Evolutionary conservation across 2,113 vertebrate genomes (phyloP), one percentile per base, ranked within the genome.

Genomic region (Hydrochoerus hydrochaeris): DNA sequence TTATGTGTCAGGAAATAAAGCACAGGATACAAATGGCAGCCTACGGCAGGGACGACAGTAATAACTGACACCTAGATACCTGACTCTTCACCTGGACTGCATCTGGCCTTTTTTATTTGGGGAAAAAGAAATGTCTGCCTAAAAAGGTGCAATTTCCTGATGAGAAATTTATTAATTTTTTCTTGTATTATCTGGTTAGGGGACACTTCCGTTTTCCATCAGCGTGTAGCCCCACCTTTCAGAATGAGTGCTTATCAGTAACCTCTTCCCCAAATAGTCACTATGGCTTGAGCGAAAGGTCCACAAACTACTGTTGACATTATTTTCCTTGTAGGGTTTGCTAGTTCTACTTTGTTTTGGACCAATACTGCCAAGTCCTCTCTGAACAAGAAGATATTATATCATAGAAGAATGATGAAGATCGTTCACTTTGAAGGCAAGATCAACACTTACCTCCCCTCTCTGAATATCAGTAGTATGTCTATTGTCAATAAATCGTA

Each of bases 1-100:
- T 95, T 67, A 54, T 75, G 5, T 83, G 83, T 95, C 38, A 95
- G 77, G n/a, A 93, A 93, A 88, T 52, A 78, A 84, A 96, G n/a
- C 32, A 89, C 82, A 94, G 30, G 38, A 78, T 83, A 67, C 57
- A 93, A 41, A 71, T 46, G 69, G 89, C 14, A 35, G 16, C 4
- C 20, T 58, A 30, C 14, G 41, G 22, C 52, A 75, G 38, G 49
- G 88, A 32, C 28, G 58, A 80, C 41, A 63, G 35, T 73, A 63
- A 13, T 14, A n/a, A 62, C 30, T 26, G 80, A 65, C 28, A 41
- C 0, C 32, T 77, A 77, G 86, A 91, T 26, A 22, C 13, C 2
- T 20, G 57, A 60, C 38, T 57, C 35, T 7, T 32, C 24, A 19
- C 11, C 5, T 13, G 24, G 22, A 63, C 44, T 75, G 38, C 12